These are phyloP conservation scores for Acanthoscelides obtectus DNA, from an alignment of 2,888 invertebrate genomes.

Conservation along the genomic window DNA sequence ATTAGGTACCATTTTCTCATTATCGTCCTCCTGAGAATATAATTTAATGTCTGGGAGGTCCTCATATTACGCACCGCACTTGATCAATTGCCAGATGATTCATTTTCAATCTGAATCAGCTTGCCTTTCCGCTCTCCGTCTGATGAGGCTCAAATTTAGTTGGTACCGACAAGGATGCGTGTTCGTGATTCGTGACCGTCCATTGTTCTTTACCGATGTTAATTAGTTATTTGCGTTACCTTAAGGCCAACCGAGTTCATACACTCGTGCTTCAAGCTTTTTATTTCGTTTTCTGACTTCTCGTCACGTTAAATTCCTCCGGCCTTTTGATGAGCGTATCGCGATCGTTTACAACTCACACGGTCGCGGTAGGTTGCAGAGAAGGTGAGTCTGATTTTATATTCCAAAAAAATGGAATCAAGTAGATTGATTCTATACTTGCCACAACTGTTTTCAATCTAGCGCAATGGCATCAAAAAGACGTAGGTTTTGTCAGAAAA, in stretches of 20 bases:
- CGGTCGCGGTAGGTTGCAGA: neutral
- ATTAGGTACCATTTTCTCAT: no score
- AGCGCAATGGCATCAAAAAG: no score
- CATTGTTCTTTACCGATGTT: neutral
- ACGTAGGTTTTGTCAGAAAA: no score
- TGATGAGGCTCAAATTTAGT: neutral
- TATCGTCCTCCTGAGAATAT: neutral
- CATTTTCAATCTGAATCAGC: neutral
- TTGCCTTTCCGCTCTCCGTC: neutral
- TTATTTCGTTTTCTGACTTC: neutral
- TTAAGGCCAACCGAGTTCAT: neutral
- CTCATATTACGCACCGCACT: neutral
- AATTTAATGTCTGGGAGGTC: neutral
- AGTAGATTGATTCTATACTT: no score
- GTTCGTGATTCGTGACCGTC: neutral
- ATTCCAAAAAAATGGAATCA: neutral
- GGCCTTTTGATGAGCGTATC: no score
- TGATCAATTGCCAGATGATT: neutral
- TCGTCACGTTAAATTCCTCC: neutral
- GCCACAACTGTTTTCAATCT: no score
- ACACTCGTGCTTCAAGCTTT: neutral
- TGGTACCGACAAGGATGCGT: neutral
- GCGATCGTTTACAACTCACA: no score
- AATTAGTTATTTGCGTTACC: neutral
- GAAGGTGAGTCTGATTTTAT: neutral